Evolutionary conservation across 2,113 vertebrate genomes (phyloP), one percentile per base, ranked within the genome.

Genomic region (Syngnathus floridae): DNA sequence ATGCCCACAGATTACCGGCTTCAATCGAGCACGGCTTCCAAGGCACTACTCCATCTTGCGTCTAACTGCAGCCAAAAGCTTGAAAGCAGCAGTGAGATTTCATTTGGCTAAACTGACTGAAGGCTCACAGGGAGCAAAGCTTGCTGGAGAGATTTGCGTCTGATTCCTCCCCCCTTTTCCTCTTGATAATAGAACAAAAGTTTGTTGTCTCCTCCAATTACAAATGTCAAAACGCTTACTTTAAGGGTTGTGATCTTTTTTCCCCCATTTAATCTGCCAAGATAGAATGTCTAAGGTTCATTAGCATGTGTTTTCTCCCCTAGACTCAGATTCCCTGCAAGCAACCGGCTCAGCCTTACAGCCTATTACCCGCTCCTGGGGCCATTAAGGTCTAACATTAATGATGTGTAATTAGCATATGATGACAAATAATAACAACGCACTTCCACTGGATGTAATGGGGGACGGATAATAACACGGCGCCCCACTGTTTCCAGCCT

Each of bases 351-450:
- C 90, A 82, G 87, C 81, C 91, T 89, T 89, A 88, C 88, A 92
- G 90, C 85, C 88, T 91, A 92, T 92, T 91, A 93, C 90, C 88
- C 86, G 90, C 90, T 92, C 90, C 84, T 82, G 81, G 82, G 86
- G 84, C 90, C 92, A 91, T 93, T 93, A 93, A 90, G 90, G 92
- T 90, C 91, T 93, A 92, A 93, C 91, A 93, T 93, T 95, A 93
- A 93, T 93, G 93, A 95, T 93, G 93, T 91, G 93, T 93, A 95
- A 96, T 97, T 97, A 96, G 93, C 91, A 92, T 90, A 93, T 90
- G 91, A 96, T 94, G 94, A 96, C 93, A 92, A 94, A 94, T 93
- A 92, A 92, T 92, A 92, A 94, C 90, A 92, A 90, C 91, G 87
- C 86, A 86, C 93, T 91, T 90, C 90, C 89, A 92, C 91, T 91